These are phyloP conservation scores for Goniozus legneri DNA, from an alignment of 1,140 invertebrate genomes.

Conservation along the genomic window DNA sequence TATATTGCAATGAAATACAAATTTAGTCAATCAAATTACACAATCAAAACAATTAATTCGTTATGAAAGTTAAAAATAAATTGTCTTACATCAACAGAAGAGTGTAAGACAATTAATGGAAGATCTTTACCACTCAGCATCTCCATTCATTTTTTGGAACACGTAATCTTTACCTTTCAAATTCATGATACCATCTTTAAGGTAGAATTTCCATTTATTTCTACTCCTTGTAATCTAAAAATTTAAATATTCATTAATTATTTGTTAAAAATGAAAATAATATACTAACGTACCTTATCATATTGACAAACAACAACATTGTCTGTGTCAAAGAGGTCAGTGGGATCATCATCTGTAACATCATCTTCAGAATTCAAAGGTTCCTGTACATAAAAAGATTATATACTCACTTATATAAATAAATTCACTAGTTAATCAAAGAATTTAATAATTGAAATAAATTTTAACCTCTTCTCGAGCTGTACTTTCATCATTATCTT, in stretches of 20 bases:
- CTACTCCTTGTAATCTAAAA: slow-evolving; percentile 90
- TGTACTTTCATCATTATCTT: slow-evolving; percentile 62
- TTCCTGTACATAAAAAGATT: slow-evolving; percentile 59
- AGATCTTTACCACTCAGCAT: slow-evolving; percentile 90
- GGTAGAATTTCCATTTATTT: slow-evolving; percentile 99
- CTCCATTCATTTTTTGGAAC: slow-evolving; percentile 97
- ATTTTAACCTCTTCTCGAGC: slow-evolving; percentile 57
- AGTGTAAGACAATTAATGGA: background rate
- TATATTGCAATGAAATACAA: too few species aligned
- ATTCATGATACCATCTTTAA: slow-evolving; percentile 99
- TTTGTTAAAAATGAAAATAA: slow-evolving; percentile 17
- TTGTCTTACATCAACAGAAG: too few species aligned
- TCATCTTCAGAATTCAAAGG: slow-evolving; percentile 95
- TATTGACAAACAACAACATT: slow-evolving; percentile 99
- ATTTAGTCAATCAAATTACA: too few species aligned
- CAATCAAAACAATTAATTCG: too few species aligned
- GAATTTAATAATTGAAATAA: slow-evolving; percentile 4
- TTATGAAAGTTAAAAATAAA: too few species aligned
- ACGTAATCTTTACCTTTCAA: slow-evolving; percentile 96
- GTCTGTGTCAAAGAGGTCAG: slow-evolving; percentile 94
- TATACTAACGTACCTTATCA: slow-evolving; percentile 74
- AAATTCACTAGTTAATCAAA: background rate
- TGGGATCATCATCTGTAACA: slow-evolving; percentile 94
- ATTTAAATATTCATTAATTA: slow-evolving; percentile 18
- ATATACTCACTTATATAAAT: too few species aligned